Evolutionary conservation across 2,888 invertebrate genomes (phyloP), one percentile per base, ranked within the genome.

Genomic region (Watsonalla binaria): DNA sequence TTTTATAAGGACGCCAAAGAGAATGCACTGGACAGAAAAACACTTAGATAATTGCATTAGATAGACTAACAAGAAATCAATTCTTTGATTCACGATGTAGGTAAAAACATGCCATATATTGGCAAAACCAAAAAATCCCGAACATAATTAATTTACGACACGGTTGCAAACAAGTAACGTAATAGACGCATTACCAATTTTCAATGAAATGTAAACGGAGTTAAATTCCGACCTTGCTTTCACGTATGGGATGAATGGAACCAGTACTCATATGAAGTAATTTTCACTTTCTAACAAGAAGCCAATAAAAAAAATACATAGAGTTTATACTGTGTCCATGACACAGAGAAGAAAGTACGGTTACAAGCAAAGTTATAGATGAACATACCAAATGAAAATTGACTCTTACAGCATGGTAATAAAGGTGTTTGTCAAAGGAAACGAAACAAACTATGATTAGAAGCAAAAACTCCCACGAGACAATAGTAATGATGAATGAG

Each of bases 211-310:
- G n/a, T 47, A 6, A 11, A 24, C 33, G 33, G 14, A 33, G n/a
- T 33, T n/a, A 14, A 47, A 47, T 33, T 33, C n/a, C 47, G 24
- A 11, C 45, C 11, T 11, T 11, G 45, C n/a, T n/a, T 15, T 5
- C 46, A 8, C 5, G 15, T 6, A 8, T 15, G 15, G 9, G 24
- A 6, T 9, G 11, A 50, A 46, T 45, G 52, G 45, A 33, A 46
- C 37, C 47, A 33, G 47, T 15, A 52, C 48, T 37, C 33, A 35
- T 42, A 47, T 62, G 61, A 62, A 74, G 63, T 63, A 55, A 73
- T 77, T 80, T 80, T 82, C 81, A 80, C 81, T 82, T 81, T 78
- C 76, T 59, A 70, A 75, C 66, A 76, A 71, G 74, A 80, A 72
- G 60, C 59, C 56, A 56, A 64, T 62, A 72, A 72, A 70, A 76